Percentiles rank a stretch among this genome's conserved stretches.
Conservation (phyloP, 2,888 invertebrate genomes). For the Spodoptera picta region DNA sequence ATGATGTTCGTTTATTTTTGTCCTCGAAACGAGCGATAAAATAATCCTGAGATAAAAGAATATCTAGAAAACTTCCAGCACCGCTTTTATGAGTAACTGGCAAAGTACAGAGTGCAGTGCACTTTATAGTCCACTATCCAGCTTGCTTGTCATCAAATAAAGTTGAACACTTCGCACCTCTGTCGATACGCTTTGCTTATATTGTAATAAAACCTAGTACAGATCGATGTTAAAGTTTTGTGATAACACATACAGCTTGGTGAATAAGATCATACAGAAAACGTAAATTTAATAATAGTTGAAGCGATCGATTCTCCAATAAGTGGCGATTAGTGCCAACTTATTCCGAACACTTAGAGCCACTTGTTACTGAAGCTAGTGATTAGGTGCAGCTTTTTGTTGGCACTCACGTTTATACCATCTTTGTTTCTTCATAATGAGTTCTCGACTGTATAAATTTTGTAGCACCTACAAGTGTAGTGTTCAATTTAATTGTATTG, state of each 20-base stretch:
- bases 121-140: slow-evolving; percentile 26
- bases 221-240: slow-evolving; percentile 27
- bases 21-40: slow-evolving; percentile 42
- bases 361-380: slow-evolving; percentile 46
- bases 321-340: slow-evolving; percentile 59
- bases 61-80: slow-evolving; percentile 35
- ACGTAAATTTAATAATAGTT: slow-evolving; percentile 50
- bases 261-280: slow-evolving; percentile 24
- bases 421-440: slow-evolving; percentile 44
- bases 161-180: slow-evolving; percentile 33
- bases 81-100: slow-evolving; percentile 38
- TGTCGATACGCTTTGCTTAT: slow-evolving; percentile 15
- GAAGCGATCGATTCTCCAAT: slow-evolving; percentile 55
- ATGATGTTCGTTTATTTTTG: slow-evolving; percentile 51
- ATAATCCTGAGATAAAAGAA: slow-evolving; percentile 44
- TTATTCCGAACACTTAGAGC: slow-evolving; percentile 53
- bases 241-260: slow-evolving; percentile 14
- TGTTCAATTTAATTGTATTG: slow-evolving; percentile 14
- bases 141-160: slow-evolving; percentile 28
- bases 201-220: slow-evolving; percentile 8
- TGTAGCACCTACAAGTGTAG: slow-evolving; percentile 14
- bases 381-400: slow-evolving; percentile 53
- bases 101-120: slow-evolving; percentile 23
- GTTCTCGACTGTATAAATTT: slow-evolving; percentile 30
- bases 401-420: slow-evolving; percentile 43